These are phyloP conservation scores for Lichenostomus cassidix DNA, from an alignment of 2,113 vertebrate genomes.

Conservation along the genomic window DNA sequence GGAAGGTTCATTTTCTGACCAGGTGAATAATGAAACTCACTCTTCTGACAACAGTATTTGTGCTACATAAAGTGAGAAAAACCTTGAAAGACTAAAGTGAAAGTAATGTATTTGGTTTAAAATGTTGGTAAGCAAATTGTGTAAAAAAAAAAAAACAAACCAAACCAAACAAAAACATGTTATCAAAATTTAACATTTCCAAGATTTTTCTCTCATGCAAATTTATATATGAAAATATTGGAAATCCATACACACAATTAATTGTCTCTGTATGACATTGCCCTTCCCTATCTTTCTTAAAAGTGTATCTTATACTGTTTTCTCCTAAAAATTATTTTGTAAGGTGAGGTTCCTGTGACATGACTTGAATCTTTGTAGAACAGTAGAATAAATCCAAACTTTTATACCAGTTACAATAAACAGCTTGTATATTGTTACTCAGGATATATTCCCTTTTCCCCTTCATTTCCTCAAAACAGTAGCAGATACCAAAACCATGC, in stretches of 20 bases:
- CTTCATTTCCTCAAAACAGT: background rate
- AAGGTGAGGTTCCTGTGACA: background rate
- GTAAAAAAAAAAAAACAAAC: no score
- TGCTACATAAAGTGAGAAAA: background rate
- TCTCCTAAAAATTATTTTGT: background rate
- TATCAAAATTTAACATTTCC: background rate
- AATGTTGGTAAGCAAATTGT: background rate
- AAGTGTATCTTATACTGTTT: background rate
- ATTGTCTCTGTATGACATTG: background rate
- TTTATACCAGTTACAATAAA: background rate
- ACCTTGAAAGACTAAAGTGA: fast-evolving
- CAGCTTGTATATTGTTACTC: background rate
- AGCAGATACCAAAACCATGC: background rate
- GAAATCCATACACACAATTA: fast-evolving
- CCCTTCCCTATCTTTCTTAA: background rate
- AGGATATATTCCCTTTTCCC: background rate
- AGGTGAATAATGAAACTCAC: background rate
- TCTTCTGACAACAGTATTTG: background rate
- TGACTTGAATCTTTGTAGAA: background rate
- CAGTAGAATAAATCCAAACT: background rate
- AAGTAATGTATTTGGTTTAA: background rate
- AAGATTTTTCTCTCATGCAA: background rate
- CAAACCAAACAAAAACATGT: no score
- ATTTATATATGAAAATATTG: background rate
- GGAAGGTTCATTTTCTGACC: background rate